phyloP scores from a whole-genome alignment of 2,888 invertebrate species.

The Alviniconcha strummeri region DNA sequence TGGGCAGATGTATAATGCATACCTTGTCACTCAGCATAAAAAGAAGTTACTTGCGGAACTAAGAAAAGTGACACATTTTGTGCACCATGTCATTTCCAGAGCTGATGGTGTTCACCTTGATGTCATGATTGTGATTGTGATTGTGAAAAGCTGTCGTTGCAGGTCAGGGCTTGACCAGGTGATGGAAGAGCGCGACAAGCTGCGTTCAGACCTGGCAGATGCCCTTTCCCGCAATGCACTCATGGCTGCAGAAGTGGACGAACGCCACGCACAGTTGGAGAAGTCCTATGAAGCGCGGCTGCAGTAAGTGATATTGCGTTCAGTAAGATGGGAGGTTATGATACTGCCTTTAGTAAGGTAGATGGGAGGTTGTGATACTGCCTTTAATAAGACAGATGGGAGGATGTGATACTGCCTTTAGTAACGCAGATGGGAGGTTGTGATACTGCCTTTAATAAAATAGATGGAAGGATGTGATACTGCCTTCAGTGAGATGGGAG shows the following conservation, averaged over 20 bases:
- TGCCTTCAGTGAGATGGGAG: no score
- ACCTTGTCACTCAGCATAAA: no score
- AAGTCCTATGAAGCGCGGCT: conserved; percentile 81
- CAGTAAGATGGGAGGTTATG: no score
- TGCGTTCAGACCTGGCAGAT: conserved; percentile 85
- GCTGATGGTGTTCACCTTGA: background rate
- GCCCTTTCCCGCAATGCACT: conserved; percentile 87
- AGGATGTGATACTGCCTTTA: no score
- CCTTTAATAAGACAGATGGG: no score
- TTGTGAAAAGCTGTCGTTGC: conserved; percentile 31
- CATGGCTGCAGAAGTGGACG: conserved; percentile 93
- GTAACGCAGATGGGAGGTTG: no score
- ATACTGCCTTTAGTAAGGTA: no score
- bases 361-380: no score
- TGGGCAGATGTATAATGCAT: no score
- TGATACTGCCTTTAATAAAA: no score
- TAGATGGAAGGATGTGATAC: no score
- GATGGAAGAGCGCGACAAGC: conserved; percentile 86
- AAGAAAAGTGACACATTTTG: background rate
- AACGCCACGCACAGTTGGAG: conserved; percentile 89
- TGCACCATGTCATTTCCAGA: background rate
- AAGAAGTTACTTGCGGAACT: background rate
- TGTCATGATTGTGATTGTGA: background rate
- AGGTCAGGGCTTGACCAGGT: conserved; percentile 80
- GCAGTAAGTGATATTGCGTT: conserved; percentile 76